A percentile compares a stretch with the other conserved stretches of the same genome.
Conservation (phyloP, 2,888 invertebrate species). For the Tetrapedia diversipes region DNA sequence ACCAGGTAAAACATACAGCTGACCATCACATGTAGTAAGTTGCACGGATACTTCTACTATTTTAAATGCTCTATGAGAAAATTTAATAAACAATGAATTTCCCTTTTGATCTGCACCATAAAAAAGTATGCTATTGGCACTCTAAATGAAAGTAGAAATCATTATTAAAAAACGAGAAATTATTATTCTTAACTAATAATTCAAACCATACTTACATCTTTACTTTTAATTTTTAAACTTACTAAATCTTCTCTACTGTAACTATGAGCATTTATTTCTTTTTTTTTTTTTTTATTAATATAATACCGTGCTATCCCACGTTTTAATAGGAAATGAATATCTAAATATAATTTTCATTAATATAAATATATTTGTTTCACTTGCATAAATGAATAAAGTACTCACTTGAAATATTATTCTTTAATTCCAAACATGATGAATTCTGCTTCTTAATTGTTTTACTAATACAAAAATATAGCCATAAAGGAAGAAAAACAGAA, state of each 20-base stretch:
- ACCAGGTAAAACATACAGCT: slow-evolving; percentile 83
- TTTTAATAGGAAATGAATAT: slow-evolving; percentile 45
- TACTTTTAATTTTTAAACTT: slow-evolving; percentile 51
- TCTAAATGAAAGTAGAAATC: slow-evolving; percentile 73
- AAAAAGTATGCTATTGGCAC: slow-evolving; percentile 82
- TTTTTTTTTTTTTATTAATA: slow-evolving; percentile 20
- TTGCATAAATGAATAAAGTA: neutral
- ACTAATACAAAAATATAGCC: slow-evolving; percentile 46
- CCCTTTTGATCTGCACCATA: slow-evolving; percentile 85
- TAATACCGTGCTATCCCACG: slow-evolving; percentile 54
- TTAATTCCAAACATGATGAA: neutral
- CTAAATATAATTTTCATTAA: slow-evolving; percentile 31
- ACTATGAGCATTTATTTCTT: neutral
- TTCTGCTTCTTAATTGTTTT: slow-evolving; percentile 9
- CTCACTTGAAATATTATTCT: slow-evolving; percentile 27
- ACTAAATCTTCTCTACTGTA: slow-evolving; percentile 18
- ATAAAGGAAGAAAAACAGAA: slow-evolving; percentile 29
- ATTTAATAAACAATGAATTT: slow-evolving; percentile 84
- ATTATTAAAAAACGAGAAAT: neutral
- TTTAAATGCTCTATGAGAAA: slow-evolving; percentile 84
- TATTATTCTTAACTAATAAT: neutral
- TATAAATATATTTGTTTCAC: neutral
- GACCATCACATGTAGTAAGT: slow-evolving; percentile 82
- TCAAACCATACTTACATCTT: slow-evolving; percentile 54
- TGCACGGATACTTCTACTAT: slow-evolving; percentile 85